phyloP scores from a whole-genome alignment of 2,888 invertebrate genomes.

The Oscheius myriophilus region DNA sequence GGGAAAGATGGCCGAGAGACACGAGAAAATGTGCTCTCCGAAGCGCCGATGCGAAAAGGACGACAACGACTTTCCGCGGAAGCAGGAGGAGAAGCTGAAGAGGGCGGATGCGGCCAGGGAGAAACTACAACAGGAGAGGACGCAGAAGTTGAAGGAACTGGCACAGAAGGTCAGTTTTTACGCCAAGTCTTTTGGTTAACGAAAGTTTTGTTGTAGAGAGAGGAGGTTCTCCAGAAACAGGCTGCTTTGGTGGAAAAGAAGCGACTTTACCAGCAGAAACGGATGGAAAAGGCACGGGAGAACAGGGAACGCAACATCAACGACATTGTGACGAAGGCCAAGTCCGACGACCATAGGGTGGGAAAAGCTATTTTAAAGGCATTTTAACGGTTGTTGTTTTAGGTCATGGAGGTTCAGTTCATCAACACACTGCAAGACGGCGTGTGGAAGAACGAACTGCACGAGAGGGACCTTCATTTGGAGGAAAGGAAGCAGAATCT shows the following conservation, averaged over 20 bases:
- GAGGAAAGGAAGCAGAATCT: slow-evolving; percentile 70
- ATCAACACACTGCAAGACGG: slow-evolving; percentile 94
- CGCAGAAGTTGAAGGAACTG: slow-evolving; percentile 85
- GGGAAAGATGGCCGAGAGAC: slow-evolving; percentile 88
- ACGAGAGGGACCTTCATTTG: slow-evolving; percentile 76
- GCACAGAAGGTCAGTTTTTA: slow-evolving; percentile 80
- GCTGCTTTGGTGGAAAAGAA: slow-evolving; percentile 84
- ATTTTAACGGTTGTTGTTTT: slow-evolving; percentile 27
- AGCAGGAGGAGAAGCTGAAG: slow-evolving; percentile 88
- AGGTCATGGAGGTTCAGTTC: slow-evolving; percentile 92
- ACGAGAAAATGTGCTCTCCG: slow-evolving; percentile 91
- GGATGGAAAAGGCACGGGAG: slow-evolving; percentile 82
- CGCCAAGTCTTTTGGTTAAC: neutral
- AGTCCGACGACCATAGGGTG: slow-evolving; percentile 92
- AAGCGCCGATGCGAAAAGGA: slow-evolving; percentile 44
- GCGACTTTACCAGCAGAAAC: slow-evolving; percentile 71
- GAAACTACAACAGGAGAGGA: slow-evolving; percentile 84
- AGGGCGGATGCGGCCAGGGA: slow-evolving; percentile 88
- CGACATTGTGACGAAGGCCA: slow-evolving; percentile 88
- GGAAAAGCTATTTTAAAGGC: neutral
- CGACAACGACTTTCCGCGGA: slow-evolving; percentile 60
- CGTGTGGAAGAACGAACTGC: slow-evolving; percentile 89
- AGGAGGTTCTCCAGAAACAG: slow-evolving; percentile 81
- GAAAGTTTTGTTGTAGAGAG: slow-evolving; percentile 74
- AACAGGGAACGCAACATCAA: slow-evolving; percentile 82